Evolutionary conservation across 1,140 invertebrate species (phyloP).

Genomic region (Aphidius gifuensis): DNA sequence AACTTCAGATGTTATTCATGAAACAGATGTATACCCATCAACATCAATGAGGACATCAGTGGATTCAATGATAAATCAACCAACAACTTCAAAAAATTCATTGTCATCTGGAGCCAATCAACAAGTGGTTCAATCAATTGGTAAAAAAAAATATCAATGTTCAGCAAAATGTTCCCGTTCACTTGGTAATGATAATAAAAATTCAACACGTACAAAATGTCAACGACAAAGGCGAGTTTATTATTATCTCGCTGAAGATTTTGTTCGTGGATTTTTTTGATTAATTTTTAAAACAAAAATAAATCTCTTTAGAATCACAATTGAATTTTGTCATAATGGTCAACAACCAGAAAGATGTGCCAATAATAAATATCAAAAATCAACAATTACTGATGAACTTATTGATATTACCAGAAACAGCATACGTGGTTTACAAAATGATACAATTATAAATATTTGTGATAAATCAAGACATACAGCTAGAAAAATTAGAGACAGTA

Average conservation of each 20-base stretch:
- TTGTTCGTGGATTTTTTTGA: slow-evolving; percentile 22
- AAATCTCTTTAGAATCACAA: slow-evolving; percentile 18
- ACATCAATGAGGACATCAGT: no score
- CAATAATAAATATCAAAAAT: neutral
- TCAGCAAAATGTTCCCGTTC: slow-evolving; percentile 1
- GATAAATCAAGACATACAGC: neutral
- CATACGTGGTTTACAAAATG: slow-evolving; percentile 1
- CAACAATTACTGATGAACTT: neutral
- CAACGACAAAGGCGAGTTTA: slow-evolving; percentile 20
- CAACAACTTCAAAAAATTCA: neutral
- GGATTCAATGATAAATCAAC: neutral
- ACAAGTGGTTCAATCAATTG: no score
- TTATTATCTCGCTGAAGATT: slow-evolving; percentile 19
- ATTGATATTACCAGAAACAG: slow-evolving; percentile 9
- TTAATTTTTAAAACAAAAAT: neutral
- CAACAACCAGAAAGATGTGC: neutral
- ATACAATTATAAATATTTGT: neutral
- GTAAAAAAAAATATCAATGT: neutral
- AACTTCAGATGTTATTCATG: neutral
- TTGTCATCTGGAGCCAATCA: no score
- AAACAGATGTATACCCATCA: neutral
- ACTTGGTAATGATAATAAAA: neutral
- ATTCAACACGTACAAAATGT: slow-evolving; percentile 7
- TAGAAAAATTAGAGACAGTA: neutral
- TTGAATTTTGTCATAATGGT: slow-evolving; percentile 14